Evolutionary conservation across 2,797 vertebrate genomes (phyloP).

Genomic region (Acipenser transmontanus): DNA sequence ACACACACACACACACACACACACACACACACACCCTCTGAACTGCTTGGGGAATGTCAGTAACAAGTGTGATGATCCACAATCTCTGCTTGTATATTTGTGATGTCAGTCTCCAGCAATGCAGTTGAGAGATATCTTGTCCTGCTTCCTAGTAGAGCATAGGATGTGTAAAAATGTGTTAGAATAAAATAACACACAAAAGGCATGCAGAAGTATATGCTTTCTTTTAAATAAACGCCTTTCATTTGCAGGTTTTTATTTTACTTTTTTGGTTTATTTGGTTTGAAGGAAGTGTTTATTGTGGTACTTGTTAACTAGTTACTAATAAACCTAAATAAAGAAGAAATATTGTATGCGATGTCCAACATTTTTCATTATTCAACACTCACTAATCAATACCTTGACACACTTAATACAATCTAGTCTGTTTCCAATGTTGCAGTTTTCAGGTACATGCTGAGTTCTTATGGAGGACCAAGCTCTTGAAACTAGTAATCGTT

Average conservation of each 20-base stretch:
- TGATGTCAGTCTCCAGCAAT: conserved; percentile 44
- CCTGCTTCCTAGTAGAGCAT: conserved; percentile 33
- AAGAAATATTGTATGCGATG: conserved; percentile 12
- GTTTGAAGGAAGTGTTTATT: conserved; percentile 64
- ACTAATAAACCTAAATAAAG: conserved; percentile 68
- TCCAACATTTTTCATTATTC: no score
- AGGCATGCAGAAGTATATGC: conserved; percentile 51
- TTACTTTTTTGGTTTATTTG: conserved; percentile 31
- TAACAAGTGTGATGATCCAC: conserved; percentile 30
- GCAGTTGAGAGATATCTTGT: conserved; percentile 27
- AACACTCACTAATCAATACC: no score
- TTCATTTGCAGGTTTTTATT: conserved; percentile 47
- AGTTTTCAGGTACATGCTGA: no score
- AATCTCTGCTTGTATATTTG: conserved; percentile 45
- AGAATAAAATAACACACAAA: conserved; percentile 34
- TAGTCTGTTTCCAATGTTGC: no score
- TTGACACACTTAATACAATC: no score
- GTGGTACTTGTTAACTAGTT: conserved; percentile 74
- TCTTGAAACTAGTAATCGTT: no score
- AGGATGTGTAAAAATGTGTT: conserved; percentile 38
- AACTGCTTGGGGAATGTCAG: conserved; percentile 11
- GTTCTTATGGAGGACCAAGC: no score
- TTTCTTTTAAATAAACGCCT: conserved; percentile 50
- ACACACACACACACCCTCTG: conserved; percentile 14
- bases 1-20: conserved; percentile 10